A percentile compares a stretch with the other conserved stretches of the same genome.
phyloP scores from a whole-genome alignment of 2,888 invertebrate species.

The Patella ulyssiponensis region DNA sequence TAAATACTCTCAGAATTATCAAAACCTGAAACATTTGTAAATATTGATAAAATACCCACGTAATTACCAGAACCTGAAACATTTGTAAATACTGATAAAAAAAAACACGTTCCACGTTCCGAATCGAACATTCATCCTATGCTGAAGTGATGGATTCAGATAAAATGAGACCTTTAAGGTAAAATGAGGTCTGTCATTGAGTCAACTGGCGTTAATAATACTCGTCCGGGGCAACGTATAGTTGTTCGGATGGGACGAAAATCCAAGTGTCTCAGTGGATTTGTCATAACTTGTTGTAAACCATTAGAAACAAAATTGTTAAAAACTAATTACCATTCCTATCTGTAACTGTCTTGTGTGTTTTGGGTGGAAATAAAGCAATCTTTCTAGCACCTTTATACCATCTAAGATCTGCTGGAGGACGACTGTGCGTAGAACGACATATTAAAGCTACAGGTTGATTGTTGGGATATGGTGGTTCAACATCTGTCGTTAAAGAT shows the following conservation, averaged over 20 bases:
- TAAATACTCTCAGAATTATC: no score
- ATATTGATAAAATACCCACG: slow-evolving; percentile 10
- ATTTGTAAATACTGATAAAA: not conserved
- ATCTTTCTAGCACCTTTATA: slow-evolving; percentile 7
- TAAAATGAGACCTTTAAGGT: no score
- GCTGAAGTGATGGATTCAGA: no score
- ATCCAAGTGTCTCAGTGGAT: no score
- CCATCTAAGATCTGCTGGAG: slow-evolving; percentile 21
- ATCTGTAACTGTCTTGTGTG: not conserved
- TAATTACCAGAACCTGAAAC: slow-evolving; percentile 15
- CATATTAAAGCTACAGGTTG: slow-evolving; percentile 12
- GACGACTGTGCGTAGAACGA: slow-evolving; percentile 17
- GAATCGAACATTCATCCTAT: no score
- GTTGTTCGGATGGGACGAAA: no score
- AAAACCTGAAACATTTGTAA: not conserved
- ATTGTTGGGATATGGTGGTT: not conserved
- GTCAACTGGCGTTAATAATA: no score
- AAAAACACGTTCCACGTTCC: no score
- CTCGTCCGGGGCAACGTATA: no score
- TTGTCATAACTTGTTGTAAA: no score
- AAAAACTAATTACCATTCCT: not conserved
- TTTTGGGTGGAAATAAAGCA: not conserved
- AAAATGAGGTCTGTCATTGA: no score
- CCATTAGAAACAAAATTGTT: no score
- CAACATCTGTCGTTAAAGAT: not conserved